phyloP scores from a whole-genome alignment of 2,797 vertebrate species.

The Podarcis siculus region DNA sequence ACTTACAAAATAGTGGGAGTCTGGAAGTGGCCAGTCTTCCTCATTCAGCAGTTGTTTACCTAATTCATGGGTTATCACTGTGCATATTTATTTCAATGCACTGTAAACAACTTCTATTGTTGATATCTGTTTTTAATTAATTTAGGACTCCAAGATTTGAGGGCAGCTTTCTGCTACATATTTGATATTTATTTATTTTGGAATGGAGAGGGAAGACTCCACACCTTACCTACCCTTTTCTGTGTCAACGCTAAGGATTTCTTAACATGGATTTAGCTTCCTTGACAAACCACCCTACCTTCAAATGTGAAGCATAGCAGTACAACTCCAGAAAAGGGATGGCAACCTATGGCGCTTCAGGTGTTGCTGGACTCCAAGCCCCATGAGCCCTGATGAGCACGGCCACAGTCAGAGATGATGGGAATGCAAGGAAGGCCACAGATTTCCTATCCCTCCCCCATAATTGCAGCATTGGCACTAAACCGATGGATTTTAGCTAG shows the following conservation, averaged over 20 bases:
- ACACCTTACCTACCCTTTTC: neutral
- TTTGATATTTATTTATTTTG: too few species aligned
- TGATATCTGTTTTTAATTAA: neutral
- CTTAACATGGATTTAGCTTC: neutral
- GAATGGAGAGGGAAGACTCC: too few species aligned
- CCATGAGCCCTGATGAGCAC: neutral
- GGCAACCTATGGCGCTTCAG: neutral
- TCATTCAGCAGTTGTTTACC: neutral
- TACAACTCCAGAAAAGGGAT: neutral
- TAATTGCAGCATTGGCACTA: slow-evolving; percentile 17
- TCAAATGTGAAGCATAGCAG: rapidly evolving
- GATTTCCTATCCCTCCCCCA: neutral
- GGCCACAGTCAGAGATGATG: neutral
- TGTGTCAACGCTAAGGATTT: neutral
- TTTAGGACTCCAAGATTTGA: neutral
- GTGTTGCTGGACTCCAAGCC: neutral
- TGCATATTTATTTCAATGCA: neutral
- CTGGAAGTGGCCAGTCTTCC: neutral
- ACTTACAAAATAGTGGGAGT: too few species aligned
- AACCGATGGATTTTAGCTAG: neutral
- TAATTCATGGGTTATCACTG: neutral
- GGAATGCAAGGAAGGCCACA: neutral
- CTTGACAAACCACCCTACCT: too few species aligned
- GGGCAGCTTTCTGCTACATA: neutral
- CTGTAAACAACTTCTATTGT: neutral